Evolutionary conservation across 2,888 invertebrate species (phyloP).

Genomic region (Torymus texanus): DNA sequence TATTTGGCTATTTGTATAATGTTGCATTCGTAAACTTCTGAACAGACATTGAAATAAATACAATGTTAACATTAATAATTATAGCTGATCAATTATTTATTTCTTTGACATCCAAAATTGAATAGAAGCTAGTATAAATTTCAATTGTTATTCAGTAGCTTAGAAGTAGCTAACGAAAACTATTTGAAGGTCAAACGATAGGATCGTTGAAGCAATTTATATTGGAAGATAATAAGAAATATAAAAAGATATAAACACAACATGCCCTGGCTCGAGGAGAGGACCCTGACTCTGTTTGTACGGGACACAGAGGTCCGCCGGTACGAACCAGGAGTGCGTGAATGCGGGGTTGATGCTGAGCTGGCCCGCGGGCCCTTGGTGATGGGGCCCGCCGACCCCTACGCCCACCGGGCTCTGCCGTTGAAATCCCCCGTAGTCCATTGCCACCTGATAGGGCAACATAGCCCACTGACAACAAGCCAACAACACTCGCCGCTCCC

Average conservation of each 20-base stretch:
- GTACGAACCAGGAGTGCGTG: constrained; percentile 97
- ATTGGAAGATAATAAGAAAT: constrained; percentile 41
- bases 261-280: constrained; percentile 95
- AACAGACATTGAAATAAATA: too few species aligned
- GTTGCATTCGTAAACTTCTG: too few species aligned
- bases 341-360: constrained; percentile 86
- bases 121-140: too few species aligned
- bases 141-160: too few species aligned
- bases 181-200: too few species aligned
- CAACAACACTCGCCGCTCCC: too few species aligned
- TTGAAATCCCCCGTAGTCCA: constrained; percentile 80
- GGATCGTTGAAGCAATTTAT: too few species aligned
- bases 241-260: constrained; percentile 73
- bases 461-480: constrained; percentile 72
- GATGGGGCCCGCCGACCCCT: constrained; percentile 77
- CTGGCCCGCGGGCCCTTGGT: constrained; percentile 88
- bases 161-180: too few species aligned
- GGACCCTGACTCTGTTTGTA: constrained; percentile 86
- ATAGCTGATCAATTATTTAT: too few species aligned
- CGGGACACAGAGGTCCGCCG: constrained; percentile 94
- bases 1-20: too few species aligned
- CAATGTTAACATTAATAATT: too few species aligned
- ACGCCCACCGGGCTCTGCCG: constrained; percentile 76
- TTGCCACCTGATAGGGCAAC: constrained; percentile 93
- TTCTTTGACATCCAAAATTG: too few species aligned